phyloP scores from a whole-genome alignment of 2,113 vertebrate species.

The Plecotus auritus region DNA sequence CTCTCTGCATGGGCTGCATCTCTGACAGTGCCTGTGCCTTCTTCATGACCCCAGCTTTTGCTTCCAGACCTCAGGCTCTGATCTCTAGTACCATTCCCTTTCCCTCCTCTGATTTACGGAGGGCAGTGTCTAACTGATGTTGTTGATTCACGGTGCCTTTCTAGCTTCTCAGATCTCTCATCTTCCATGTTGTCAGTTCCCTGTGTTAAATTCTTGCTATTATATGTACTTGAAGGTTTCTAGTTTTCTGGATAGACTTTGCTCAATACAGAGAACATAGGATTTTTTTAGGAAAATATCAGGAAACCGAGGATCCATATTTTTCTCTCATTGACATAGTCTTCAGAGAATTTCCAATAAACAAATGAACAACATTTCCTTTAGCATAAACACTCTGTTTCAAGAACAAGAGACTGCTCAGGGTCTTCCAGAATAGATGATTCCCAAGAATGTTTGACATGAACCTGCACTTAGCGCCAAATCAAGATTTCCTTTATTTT shows the following conservation, averaged over 20 bases:
- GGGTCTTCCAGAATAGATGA: not conserved
- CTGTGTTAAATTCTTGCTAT: not conserved
- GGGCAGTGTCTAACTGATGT: not conserved
- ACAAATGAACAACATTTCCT: not conserved
- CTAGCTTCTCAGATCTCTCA: not conserved
- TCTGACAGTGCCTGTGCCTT: not conserved
- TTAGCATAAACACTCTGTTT: not conserved
- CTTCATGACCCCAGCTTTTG: not conserved
- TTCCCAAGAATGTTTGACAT: not conserved
- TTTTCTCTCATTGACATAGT: not conserved
- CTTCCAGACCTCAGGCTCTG: not conserved
- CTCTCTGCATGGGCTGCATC: not conserved
- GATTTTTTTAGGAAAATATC: conserved; percentile 26
- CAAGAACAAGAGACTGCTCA: not conserved
- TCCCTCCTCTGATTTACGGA: not conserved
- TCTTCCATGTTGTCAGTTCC: not conserved
- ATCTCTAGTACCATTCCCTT: not conserved
- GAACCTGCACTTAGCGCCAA: not conserved
- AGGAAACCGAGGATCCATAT: not conserved
- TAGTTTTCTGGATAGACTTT: not conserved
- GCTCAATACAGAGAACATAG: not conserved
- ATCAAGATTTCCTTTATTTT: not conserved
- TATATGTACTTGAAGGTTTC: not conserved
- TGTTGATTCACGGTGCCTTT: not conserved
- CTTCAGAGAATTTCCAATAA: not conserved